These are phyloP conservation scores for Haplochromis burtoni DNA, from an alignment of 2,113 vertebrate genomes.

Conservation along the genomic window DNA sequence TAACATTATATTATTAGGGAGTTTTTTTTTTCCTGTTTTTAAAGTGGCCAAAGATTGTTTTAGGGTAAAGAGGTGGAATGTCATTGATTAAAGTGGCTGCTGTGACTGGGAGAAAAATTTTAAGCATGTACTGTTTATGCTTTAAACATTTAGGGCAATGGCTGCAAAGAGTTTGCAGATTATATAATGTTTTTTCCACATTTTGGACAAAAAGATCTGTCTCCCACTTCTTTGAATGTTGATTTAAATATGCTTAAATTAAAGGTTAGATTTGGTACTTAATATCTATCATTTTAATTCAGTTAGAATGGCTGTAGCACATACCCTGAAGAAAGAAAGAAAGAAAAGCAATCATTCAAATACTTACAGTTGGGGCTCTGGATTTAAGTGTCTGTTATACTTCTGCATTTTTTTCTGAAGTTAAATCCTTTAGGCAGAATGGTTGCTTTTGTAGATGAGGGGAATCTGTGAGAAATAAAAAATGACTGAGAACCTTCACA, in stretches of 20 bases:
- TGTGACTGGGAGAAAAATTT: not conserved
- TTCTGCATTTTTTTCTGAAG: not conserved
- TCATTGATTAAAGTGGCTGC: not conserved
- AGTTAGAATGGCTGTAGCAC: not conserved
- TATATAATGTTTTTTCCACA: not conserved
- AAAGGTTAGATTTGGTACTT: not conserved
- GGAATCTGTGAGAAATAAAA: conserved; percentile 12
- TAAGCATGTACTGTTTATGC: not conserved
- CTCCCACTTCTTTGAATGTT: not conserved
- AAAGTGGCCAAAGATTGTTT: not conserved
- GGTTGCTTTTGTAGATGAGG: not conserved
- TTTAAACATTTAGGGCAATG: not conserved
- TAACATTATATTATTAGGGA: not conserved
- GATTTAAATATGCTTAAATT: not conserved
- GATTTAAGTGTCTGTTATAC: not conserved
- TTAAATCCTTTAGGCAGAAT: not conserved
- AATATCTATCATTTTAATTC: not conserved
- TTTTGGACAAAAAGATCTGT: not conserved
- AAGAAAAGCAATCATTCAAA: not conserved
- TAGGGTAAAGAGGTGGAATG: not conserved
- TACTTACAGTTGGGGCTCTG: not conserved
- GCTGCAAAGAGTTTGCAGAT: not conserved
- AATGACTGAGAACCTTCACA: too few species aligned
- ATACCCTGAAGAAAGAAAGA: not conserved
- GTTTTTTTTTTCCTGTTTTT: accelerated